Base-by-base conservation (phyloP, 2,797 vertebrate genomes). In the Gobionotothen gibberifrons region DNA sequence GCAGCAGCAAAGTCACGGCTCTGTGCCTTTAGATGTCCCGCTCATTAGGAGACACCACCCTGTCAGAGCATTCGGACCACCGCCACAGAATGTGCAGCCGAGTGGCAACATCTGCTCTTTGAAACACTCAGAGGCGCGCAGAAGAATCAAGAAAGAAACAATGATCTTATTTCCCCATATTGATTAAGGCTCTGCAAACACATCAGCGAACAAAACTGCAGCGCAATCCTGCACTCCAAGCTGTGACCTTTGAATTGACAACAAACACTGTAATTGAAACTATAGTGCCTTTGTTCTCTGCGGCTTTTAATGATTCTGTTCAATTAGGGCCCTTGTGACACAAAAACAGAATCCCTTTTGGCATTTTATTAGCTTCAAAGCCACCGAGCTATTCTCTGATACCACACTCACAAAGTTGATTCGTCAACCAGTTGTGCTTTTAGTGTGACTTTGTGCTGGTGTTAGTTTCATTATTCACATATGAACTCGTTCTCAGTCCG, bases 21-120 rank as follows among this genome's bases (percentile, higher is more conserved):
- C 75, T 70, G 26, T 56, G 82, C 79, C 69, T 87, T 85, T 14
- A 79, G 77, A 86, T 74, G 82, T 79, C 57, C 78, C 32, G 9
- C 75, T 89, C 84, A 85, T 88, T 91, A 91, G 82, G 57, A 81
- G 86, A 89, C 81, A 77, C 80, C 84, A 78, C 80, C 86, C 81
- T 69, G 72, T 89, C 82, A 86, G 70, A 83, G 81, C 70, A 78
- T 81, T 82, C 72, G 60, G 71, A 82, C 63, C 75, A 65, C 62
- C 64, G 46, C 79, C 72, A 51, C 79, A 84, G 77, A 67, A 69
- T 76, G 44, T 43, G 61, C 44, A 57, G 78, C 78, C 44, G 29
- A 54, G 65, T 76, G 82, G 71, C 72, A 72, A 87, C 82, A 81
- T 85, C 78, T 79, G 83, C 77, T 43, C 64, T 68, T 22, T 71